A percentile compares a stretch with the other conserved stretches of the same genome.
These are phyloP conservation scores for Tethya wilhelma DNA, from an alignment of 37 sponge, comb jelly and placozoan species.

Conservation along the genomic window DNA sequence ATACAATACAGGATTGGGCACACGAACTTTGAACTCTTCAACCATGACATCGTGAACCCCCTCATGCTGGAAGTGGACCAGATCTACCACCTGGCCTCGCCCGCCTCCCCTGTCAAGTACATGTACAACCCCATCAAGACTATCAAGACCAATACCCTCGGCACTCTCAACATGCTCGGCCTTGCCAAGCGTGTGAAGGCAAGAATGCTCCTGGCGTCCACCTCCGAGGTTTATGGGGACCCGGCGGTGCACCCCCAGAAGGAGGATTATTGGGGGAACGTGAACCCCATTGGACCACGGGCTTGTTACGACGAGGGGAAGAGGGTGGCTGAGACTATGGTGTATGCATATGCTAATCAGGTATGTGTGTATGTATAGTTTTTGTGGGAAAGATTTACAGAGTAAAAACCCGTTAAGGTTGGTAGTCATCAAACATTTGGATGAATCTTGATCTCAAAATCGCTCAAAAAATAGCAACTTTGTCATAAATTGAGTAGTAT, in stretches of 20 bases:
- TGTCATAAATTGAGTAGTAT: no score
- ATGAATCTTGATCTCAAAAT: no score
- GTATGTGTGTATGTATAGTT: constrained; percentile 5
- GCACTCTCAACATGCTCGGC: constrained; percentile 93
- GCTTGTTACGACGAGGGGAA: constrained; percentile 98
- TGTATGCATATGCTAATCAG: constrained; percentile 85
- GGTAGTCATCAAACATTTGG: neutral
- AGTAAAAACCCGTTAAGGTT: neutral
- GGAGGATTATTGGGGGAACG: constrained; percentile 93
- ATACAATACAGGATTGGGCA: constrained; percentile 80
- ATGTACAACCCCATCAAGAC: constrained; percentile 95
- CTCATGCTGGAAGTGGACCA: constrained; percentile 92
- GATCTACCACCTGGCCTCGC: constrained; percentile 96
- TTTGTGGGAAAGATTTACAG: neutral
- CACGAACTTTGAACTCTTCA: constrained; percentile 88
- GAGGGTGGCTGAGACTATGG: constrained; percentile 94
- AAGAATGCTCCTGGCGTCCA: constrained; percentile 84
- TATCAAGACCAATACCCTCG: constrained; percentile 87
- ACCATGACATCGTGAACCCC: constrained; percentile 86
- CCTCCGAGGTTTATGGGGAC: constrained; percentile 97
- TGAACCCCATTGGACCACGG: constrained; percentile 95
- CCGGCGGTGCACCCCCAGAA: constrained; percentile 88
- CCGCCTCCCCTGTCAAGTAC: constrained; percentile 96
- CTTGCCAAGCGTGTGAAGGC: constrained; percentile 87
- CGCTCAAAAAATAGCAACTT: no score